Evolutionary conservation across 1,140 invertebrate genomes (phyloP).

Genomic region (Drosophila ficusphila): DNA sequence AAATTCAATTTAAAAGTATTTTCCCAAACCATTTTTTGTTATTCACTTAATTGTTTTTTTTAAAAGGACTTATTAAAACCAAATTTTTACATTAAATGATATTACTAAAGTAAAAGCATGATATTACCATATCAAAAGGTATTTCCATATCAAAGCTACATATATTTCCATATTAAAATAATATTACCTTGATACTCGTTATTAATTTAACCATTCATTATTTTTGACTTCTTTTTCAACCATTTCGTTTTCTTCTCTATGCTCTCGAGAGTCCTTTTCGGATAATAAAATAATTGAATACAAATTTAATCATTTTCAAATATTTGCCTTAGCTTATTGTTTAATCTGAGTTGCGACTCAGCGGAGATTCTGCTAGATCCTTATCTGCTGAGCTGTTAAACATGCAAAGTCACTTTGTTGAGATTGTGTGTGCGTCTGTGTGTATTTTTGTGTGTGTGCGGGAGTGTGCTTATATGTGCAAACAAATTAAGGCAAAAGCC

Average conservation of each 20-base stretch:
- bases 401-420: constrained; percentile 70
- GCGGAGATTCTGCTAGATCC: constrained; percentile 28
- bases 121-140: no score
- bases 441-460: constrained; percentile 36
- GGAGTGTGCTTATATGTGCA: constrained; percentile 45
- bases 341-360: constrained; percentile 21
- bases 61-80: no score
- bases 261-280: no score
- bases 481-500: constrained; percentile 72
- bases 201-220: no score
- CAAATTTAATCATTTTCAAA: constrained; percentile 12
- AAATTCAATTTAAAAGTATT: not conserved
- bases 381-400: constrained; percentile 51
- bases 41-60: not conserved
- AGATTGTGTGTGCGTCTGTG: constrained; percentile 21
- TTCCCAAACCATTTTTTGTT: not conserved
- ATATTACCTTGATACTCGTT: no score
- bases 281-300: constrained; percentile 11
- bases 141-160: no score
- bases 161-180: not conserved
- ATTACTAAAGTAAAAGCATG: no score
- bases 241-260: no score
- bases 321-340: constrained; percentile 13
- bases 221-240: no score
- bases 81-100: no score